Evolutionary conservation across 1,140 invertebrate species (phyloP), one percentile per base, ranked within the genome.

Genomic region (Drosophila setifemur): DNA sequence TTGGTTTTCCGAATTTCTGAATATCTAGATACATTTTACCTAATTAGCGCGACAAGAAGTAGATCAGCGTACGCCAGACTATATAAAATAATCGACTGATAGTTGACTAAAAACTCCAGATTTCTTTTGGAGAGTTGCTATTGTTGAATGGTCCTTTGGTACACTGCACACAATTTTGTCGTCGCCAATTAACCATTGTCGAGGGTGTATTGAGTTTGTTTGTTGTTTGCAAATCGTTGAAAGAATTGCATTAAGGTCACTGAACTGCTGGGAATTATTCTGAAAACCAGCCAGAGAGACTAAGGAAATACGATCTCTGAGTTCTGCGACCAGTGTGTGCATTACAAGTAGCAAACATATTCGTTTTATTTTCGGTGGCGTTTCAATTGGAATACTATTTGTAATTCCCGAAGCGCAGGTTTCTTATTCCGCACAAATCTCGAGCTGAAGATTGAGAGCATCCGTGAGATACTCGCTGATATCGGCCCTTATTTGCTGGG

Each of bases 241-340:
- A 71, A 87, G 88, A 89, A 90, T 90, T 76, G 88, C 88, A 90
- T 89, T 89, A 90, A 90, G 88, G 88, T 87, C 70, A 45, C 40
- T 55, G 49, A 66, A 26, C 61, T 66, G 61, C 43, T 40, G 21
- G 18, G 18, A 11, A 16, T 28, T 31, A n/a, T 60, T 31, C 8
- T 23, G 9, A 43, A 45, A 44, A 45, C 37, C 23, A 78, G 57
- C 49, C 52, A 49, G 45, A 42, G 55, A 23, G 25, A 40, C 19
- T 31, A 28, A 18, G 23, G 29, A 21, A 11, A 6, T 9, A 48
- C 25, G 28, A 57, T 40, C 60, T 40, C 61, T 73, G 70, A 55
- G 75, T 44, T 63, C 42, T 39, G 60, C 35, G 42, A 90, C 88
- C 88, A 29, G 88, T 89, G 83, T 90, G 64, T 90, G 75, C 88